A percentile compares a stretch with the other conserved stretches of the same genome.
Evolutionary conservation across 2,888 invertebrate species (phyloP).

Genomic region (Athripsodes cinereus): DNA sequence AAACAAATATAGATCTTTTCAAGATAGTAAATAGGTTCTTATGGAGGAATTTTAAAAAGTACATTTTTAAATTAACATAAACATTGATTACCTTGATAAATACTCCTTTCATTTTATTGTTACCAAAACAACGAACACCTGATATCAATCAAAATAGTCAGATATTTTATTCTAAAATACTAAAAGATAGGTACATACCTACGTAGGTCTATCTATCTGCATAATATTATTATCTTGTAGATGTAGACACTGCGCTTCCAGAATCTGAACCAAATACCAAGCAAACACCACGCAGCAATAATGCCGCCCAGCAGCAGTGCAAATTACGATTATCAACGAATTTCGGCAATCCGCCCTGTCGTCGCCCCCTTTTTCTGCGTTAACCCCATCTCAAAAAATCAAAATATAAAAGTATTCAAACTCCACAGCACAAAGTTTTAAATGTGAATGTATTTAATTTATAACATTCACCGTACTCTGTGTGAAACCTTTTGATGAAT

Average conservation of each 20-base stretch:
- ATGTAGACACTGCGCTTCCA: too few relatives aligned
- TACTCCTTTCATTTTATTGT: background rate
- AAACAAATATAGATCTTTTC: too few relatives aligned
- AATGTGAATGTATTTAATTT: background rate
- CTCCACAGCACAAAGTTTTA: background rate
- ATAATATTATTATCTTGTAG: too few relatives aligned
- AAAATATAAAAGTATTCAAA: background rate
- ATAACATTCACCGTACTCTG: background rate
- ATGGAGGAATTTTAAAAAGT: too few relatives aligned
- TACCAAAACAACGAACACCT: background rate
- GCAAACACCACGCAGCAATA: background rate
- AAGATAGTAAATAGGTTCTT: too few relatives aligned
- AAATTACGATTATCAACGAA: slow-evolving; percentile 18
- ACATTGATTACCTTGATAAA: background rate
- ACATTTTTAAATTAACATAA: background rate
- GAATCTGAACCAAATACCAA: too few relatives aligned
- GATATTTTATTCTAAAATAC: too few relatives aligned
- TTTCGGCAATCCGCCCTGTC: slow-evolving; percentile 19
- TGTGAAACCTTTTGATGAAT: background rate
- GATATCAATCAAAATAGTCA: too few relatives aligned
- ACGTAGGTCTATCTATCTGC: too few relatives aligned
- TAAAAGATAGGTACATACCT: too few relatives aligned
- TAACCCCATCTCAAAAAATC: slow-evolving; percentile 8
- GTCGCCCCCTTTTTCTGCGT: slow-evolving; percentile 13
- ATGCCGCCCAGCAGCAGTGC: background rate